These are phyloP conservation scores for Microtus pennsylvanicus DNA, from an alignment of 2,113 vertebrate genomes.

Conservation along the genomic window DNA sequence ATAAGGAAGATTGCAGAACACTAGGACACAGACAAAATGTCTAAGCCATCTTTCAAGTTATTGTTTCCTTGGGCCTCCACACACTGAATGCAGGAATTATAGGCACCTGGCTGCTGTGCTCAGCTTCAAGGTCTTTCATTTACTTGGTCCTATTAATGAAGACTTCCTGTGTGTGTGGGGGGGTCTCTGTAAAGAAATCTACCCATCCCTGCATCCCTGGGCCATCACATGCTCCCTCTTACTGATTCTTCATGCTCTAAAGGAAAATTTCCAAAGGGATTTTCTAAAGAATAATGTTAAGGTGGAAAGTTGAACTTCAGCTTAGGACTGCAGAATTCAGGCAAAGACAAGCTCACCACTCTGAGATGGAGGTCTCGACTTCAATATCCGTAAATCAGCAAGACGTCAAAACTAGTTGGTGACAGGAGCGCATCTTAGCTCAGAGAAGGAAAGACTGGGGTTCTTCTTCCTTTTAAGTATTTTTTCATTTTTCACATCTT, in stretches of 20 bases:
- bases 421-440: fast-evolving
- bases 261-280: background rate
- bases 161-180: background rate
- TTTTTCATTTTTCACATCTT: background rate
- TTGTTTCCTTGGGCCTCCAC: background rate
- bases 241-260: background rate
- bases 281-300: background rate
- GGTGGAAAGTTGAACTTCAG: background rate
- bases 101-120: background rate
- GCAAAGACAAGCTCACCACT: fast-evolving
- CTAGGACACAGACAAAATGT: background rate
- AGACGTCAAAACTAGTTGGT: background rate
- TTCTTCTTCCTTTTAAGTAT: background rate
- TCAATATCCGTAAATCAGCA: fast-evolving
- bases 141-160: background rate
- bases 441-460: background rate
- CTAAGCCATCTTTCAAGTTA: background rate
- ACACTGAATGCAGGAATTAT: background rate
- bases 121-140: background rate
- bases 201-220: fast-evolving
- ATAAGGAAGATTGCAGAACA: background rate
- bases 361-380: fast-evolving
- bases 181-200: too few relatives aligned
- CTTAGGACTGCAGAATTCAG: background rate
- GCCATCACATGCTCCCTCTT: fast-evolving